Evolutionary conservation across 2,888 invertebrate genomes (phyloP), one percentile per base, ranked within the genome.

Genomic region (Ormyrus pomaceus): DNA sequence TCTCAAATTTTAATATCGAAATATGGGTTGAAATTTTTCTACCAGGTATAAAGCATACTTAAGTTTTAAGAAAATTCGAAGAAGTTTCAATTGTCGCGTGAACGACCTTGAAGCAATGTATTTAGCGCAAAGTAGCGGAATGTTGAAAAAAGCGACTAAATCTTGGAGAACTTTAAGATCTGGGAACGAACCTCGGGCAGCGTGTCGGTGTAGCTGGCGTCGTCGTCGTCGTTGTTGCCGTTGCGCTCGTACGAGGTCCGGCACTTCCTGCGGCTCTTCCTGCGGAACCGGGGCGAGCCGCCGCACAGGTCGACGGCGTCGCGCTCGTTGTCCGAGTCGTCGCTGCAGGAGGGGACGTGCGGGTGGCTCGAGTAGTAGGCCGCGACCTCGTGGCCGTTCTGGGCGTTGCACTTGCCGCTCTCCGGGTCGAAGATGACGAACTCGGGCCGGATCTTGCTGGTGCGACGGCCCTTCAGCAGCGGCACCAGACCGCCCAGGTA

Each of bases 401-500:
- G 65, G 8, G 62, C 56, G n/a, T 62, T 68, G 50, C 13, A 5
- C 5, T 79, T 69, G 11, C 95, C 95, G 58, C 93, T 94, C 91
- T 97, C 96, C 2, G 97, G 97, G 91, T 98, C 97, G 89, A 96
- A 98, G 87, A 99, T 99, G 78, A 99, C 97, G 91, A 99, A 99
- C 91, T 99, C 99, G 0, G 99, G 99, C 76, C 98, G 93, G 84
- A 99, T 96, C 92, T 99, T 99, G 91, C 98, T 98, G 81, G 97
- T 98, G 82, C 99, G 92, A 86, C 98, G 96, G 45, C 99, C 99
- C 89, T 99, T 98, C 11, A 99, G 93, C 75, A 99, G 92, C 0
- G 99, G 99, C 83, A 99, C 98, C 68, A 99, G 92, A 0, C 99
- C 99, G 4, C 99, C 99, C 55, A 99, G 93, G 91, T 98, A 98